Evolutionary conservation across 2,797 vertebrate genomes (phyloP).

Genomic region (Presbytis comata): DNA sequence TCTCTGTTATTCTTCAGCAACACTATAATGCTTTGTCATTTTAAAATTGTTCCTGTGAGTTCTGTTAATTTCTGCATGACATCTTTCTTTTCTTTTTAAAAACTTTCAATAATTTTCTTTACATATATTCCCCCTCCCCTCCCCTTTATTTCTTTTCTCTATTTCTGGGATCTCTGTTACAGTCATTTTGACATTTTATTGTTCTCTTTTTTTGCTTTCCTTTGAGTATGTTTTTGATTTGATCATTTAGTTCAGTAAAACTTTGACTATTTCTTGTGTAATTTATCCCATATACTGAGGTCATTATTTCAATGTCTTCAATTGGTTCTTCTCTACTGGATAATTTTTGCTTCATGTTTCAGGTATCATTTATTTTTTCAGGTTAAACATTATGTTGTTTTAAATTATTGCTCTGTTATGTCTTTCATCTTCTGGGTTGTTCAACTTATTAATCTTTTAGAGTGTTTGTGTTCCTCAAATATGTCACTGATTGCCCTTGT

Average conservation of each 20-base stretch:
- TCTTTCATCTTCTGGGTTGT: neutral
- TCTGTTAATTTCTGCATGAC: neutral
- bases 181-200: neutral
- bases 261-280: neutral
- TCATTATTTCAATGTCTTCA: neutral
- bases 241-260: neutral
- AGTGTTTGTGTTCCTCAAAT: neutral
- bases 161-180: neutral
- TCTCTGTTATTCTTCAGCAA: neutral
- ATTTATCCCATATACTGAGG: neutral
- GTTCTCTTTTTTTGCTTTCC: neutral
- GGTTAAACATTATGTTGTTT: neutral
- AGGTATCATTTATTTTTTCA: neutral
- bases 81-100: neutral
- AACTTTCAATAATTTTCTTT: neutral
- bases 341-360: neutral
- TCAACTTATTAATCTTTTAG: neutral
- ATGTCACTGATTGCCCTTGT: neutral
- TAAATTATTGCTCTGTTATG: neutral
- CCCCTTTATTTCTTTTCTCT: neutral
- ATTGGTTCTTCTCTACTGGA: neutral
- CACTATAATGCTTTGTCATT: neutral
- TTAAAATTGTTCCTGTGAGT: neutral
- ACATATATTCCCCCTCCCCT: neutral
- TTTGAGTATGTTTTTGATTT: neutral